Conservation (phyloP, 1,140 invertebrate genomes). For the Euura lappo region DNA sequence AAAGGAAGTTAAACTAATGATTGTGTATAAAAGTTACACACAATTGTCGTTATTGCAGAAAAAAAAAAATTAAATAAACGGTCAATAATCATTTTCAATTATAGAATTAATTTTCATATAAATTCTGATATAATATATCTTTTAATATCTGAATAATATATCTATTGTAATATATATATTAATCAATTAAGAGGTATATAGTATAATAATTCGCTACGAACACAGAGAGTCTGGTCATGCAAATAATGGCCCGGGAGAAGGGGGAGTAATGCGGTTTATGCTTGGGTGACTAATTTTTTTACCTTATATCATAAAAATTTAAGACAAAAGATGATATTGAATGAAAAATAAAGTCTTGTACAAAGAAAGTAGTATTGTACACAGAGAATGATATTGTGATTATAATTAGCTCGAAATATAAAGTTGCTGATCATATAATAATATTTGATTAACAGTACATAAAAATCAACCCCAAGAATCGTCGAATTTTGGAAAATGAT, state of each 20-base stretch:
- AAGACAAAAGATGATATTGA: too few species aligned
- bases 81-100: conserved; percentile 25
- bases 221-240: conserved; percentile 60
- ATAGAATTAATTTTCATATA: conserved; percentile 31
- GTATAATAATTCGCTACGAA: conserved; percentile 55
- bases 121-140: conserved; percentile 29
- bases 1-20: neutral
- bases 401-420: too few species aligned
- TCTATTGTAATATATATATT: neutral
- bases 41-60: conserved; percentile 25
- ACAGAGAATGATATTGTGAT: too few species aligned
- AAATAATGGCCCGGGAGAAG: conserved; percentile 59
- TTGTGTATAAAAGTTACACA: conserved; percentile 23
- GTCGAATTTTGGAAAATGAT: too few species aligned
- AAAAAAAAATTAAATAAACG: conserved; percentile 22
- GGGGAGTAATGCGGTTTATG: conserved; percentile 44
- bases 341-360: too few species aligned
- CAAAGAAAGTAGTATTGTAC: too few species aligned
- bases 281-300: conserved; percentile 51
- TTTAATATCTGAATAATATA: too few species aligned
- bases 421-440: too few species aligned
- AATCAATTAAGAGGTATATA: conserved; percentile 30
- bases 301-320: neutral
- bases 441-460: too few species aligned
- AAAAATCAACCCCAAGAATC: too few species aligned